phyloP scores from a whole-genome alignment of 2,888 invertebrate genomes.

The Plagodis dolabraria region DNA sequence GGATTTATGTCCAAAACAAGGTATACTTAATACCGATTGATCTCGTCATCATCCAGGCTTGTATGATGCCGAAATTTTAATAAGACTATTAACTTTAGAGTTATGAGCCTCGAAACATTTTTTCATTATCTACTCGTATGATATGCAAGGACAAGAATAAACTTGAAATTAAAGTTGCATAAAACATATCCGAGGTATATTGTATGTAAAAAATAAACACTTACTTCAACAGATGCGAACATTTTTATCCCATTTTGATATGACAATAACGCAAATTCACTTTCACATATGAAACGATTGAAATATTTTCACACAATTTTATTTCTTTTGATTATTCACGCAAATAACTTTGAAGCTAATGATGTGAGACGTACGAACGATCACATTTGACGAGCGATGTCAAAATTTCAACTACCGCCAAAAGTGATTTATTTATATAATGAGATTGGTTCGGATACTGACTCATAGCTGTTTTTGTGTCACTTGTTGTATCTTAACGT shows the following conservation, averaged over 20 bases:
- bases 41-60: no score
- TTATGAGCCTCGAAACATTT: no score
- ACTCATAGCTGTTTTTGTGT: no score
- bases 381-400: neutral
- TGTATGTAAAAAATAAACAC: slow-evolving; percentile 6
- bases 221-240: slow-evolving; percentile 33
- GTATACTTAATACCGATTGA: no score
- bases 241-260: slow-evolving; percentile 30
- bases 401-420: slow-evolving; percentile 7
- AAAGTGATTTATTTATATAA: neutral
- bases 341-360: slow-evolving; percentile 1
- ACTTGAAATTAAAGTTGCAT: no score
- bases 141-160: no score
- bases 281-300: slow-evolving; percentile 4
- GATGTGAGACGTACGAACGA: neutral
- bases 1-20: no score
- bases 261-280: neutral
- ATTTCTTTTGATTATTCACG: no score
- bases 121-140: no score
- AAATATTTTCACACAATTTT: neutral
- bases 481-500: no score
- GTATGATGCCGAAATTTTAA: no score
- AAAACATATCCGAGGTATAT: neutral
- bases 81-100: no score
- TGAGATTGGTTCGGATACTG: slow-evolving; percentile 1